Conservation (phyloP, 2,888 invertebrate genomes). For the Stenodema calcarata region DNA sequence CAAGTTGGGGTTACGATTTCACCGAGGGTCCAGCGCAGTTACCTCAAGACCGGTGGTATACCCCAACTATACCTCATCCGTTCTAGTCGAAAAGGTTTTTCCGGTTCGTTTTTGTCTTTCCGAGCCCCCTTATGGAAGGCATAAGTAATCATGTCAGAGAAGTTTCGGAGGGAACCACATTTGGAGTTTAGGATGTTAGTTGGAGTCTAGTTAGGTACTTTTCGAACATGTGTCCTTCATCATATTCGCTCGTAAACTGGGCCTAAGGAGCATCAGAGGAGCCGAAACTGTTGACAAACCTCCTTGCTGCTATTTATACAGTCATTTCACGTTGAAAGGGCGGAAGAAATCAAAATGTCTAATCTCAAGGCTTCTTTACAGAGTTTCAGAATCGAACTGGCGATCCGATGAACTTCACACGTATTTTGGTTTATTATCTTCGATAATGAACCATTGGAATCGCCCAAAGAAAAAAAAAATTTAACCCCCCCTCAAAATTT, state of each 20-base stretch:
- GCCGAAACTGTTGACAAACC: not conserved
- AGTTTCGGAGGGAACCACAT: not conserved
- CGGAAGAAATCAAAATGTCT: no score
- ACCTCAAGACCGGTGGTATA: not conserved
- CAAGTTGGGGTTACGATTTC: not conserved
- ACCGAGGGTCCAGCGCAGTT: not conserved
- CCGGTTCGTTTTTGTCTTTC: not conserved
- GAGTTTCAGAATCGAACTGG: no score
- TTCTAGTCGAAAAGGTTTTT: not conserved
- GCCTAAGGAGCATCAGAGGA: not conserved
- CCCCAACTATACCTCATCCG: not conserved
- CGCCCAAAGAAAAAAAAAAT: no score
- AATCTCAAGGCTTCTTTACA: no score
- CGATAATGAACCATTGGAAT: no score
- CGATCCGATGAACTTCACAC: no score
- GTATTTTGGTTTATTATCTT: no score
- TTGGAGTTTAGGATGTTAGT: not conserved
- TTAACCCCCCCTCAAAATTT: no score
- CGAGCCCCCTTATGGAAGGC: slow-evolving; percentile 28
- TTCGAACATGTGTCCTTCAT: not conserved
- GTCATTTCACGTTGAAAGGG: no score
- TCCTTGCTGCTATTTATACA: not conserved
- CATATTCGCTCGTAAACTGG: not conserved
- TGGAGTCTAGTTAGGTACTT: not conserved
- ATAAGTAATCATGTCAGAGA: slow-evolving; percentile 30